These are phyloP conservation scores for Campylomormyrus numenius DNA, from an alignment of 2,113 vertebrate genomes.

Conservation along the genomic window DNA sequence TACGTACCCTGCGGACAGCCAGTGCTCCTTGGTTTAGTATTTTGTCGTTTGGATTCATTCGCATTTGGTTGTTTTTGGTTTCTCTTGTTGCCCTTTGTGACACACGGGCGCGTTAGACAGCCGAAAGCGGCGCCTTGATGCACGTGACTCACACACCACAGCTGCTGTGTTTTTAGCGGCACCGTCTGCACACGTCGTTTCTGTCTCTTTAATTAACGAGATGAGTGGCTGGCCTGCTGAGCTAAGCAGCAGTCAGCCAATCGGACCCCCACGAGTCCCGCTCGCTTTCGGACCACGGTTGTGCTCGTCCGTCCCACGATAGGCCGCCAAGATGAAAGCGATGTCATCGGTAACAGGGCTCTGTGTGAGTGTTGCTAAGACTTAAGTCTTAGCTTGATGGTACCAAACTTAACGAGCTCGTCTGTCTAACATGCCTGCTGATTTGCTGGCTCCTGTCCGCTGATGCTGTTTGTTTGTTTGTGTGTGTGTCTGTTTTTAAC, in stretches of 20 bases:
- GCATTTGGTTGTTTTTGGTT: neutral
- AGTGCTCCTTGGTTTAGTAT: neutral
- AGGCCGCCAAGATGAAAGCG: neutral
- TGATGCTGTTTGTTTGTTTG: constrained; percentile 61
- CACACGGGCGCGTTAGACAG: neutral
- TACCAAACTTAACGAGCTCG: neutral
- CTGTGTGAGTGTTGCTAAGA: neutral
- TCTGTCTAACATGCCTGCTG: constrained; percentile 48
- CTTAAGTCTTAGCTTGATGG: neutral
- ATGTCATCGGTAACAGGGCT: no score
- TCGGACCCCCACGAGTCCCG: neutral
- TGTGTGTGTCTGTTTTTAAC: constrained; percentile 59
- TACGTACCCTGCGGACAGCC: neutral
- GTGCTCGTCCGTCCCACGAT: neutral
- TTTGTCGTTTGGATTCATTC: neutral
- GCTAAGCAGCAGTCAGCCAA: neutral
- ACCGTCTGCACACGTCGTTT: neutral
- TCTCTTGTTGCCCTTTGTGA: neutral
- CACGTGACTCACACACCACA: neutral
- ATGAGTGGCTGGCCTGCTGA: neutral
- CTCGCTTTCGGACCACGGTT: neutral
- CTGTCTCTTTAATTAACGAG: constrained; percentile 9
- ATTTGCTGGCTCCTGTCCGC: constrained; percentile 45
- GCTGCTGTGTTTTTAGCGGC: neutral
- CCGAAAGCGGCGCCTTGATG: neutral